A percentile compares a stretch with the other conserved stretches of the same genome.
Evolutionary conservation across 2,888 invertebrate genomes (phyloP).

Genomic region (Rhamnusium bicolor): DNA sequence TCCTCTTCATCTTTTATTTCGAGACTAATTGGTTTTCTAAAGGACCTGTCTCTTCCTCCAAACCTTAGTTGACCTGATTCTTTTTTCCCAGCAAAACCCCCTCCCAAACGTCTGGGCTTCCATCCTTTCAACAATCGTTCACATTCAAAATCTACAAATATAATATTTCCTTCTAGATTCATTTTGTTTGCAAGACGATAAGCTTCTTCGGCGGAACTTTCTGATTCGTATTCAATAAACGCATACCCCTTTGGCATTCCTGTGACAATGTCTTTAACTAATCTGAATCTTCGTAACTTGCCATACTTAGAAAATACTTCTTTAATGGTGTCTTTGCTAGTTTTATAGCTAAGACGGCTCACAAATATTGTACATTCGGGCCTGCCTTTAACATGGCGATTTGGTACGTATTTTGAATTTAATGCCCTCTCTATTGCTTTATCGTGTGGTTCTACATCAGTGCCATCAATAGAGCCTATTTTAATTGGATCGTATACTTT

Average conservation of each 20-base stretch:
- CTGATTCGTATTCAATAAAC: conserved; percentile 85
- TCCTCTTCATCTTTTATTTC: conserved; percentile 62
- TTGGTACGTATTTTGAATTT: conserved; percentile 78
- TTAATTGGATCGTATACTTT: conserved; percentile 84
- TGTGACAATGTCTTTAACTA: conserved; percentile 87
- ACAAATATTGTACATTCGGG: conserved; percentile 85
- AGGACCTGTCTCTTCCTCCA: conserved; percentile 86
- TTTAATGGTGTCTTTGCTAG: conserved; percentile 75
- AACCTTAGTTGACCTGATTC: conserved; percentile 92
- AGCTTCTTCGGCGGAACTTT: conserved; percentile 77
- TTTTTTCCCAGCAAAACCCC: conserved; percentile 89
- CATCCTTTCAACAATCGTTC: conserved; percentile 83
- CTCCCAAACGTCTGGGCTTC: conserved; percentile 89
- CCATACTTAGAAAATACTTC: conserved; percentile 79
- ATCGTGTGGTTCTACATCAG: conserved; percentile 88
- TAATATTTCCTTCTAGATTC: conserved; percentile 78
- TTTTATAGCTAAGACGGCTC: conserved; percentile 80
- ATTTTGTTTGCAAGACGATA: conserved; percentile 75
- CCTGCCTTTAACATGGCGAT: conserved; percentile 78
- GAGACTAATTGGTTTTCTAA: conserved; percentile 76
- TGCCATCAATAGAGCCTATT: conserved; percentile 91
- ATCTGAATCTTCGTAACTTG: conserved; percentile 75
- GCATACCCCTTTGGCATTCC: conserved; percentile 86
- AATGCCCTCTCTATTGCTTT: conserved; percentile 82
- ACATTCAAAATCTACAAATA: conserved; percentile 86